Evolutionary conservation across 2,113 vertebrate species (phyloP).

Genomic region (Illadopsis cleaveri): DNA sequence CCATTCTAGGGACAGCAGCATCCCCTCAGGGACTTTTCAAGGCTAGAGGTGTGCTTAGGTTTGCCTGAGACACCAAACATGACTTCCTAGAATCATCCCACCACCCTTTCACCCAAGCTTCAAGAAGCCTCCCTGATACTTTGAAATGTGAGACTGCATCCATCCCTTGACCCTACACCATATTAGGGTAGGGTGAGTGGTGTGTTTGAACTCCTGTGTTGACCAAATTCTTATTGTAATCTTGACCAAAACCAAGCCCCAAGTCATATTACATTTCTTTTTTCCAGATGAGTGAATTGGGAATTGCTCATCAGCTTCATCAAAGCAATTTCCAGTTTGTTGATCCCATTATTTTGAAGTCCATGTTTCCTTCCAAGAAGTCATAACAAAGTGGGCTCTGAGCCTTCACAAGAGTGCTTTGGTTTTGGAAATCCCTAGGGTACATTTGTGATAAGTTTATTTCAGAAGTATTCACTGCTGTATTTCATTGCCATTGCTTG

Average conservation of each 20-base stretch:
- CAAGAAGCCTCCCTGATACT: not conserved
- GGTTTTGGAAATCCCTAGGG: not conserved
- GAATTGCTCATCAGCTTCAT: not conserved
- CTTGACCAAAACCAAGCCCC: not conserved
- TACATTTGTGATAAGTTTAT: not conserved
- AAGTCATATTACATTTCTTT: not conserved
- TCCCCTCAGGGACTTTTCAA: not conserved
- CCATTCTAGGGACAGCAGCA: not conserved
- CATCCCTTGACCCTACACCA: not conserved
- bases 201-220: not conserved
- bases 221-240: not conserved
- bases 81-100: not conserved
- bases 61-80: not conserved
- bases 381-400: not conserved
- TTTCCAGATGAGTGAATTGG: not conserved
- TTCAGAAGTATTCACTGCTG: not conserved
- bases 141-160: not conserved
- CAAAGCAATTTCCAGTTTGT: not conserved
- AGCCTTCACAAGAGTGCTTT: not conserved
- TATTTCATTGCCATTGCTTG: not conserved
- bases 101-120: not conserved
- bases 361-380: not conserved
- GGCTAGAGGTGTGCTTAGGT: not conserved
- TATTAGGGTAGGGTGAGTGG: not conserved
- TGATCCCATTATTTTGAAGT: not conserved